A percentile compares a stretch with the other conserved stretches of the same genome.
Conservation (phyloP, 2,113 vertebrate species). For the Chinchilla lanigera region DNA sequence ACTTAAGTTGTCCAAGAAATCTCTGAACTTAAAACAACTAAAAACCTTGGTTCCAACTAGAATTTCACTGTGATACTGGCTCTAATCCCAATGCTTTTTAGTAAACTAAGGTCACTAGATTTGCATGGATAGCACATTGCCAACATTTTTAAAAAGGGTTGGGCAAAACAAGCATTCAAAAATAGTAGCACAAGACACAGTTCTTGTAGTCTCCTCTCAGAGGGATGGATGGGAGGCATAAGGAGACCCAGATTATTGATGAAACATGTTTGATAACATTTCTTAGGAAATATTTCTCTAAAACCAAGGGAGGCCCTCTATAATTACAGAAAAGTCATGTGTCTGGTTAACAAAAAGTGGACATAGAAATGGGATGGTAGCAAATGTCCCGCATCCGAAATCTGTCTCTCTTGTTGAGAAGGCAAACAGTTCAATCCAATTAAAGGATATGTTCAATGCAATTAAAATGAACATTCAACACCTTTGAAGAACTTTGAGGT, state of each 20-base stretch:
- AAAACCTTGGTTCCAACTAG: neutral
- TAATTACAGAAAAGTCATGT: neutral
- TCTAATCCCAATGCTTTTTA: neutral
- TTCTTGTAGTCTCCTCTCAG: neutral
- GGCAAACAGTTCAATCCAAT: neutral
- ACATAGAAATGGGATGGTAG: neutral
- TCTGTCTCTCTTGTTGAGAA: neutral
- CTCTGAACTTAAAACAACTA: neutral
- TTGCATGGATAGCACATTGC: neutral
- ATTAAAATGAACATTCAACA: neutral
- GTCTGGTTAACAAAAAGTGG: neutral
- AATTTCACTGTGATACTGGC: neutral
- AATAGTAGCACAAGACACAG: neutral
- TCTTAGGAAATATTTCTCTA: neutral
- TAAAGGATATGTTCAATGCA: neutral
- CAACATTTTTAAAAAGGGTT: neutral
- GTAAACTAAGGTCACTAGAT: neutral
- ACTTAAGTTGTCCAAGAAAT: neutral
- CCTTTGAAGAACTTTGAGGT: neutral
- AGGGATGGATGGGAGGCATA: neutral
- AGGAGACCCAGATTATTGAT: neutral
- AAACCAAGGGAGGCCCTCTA: neutral
- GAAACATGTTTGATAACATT: neutral
- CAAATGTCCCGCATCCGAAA: neutral
- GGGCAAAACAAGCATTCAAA: neutral